These are phyloP conservation scores for Pelvicachromis taeniatus DNA, from an alignment of 2,113 vertebrate genomes.

Conservation along the genomic window DNA sequence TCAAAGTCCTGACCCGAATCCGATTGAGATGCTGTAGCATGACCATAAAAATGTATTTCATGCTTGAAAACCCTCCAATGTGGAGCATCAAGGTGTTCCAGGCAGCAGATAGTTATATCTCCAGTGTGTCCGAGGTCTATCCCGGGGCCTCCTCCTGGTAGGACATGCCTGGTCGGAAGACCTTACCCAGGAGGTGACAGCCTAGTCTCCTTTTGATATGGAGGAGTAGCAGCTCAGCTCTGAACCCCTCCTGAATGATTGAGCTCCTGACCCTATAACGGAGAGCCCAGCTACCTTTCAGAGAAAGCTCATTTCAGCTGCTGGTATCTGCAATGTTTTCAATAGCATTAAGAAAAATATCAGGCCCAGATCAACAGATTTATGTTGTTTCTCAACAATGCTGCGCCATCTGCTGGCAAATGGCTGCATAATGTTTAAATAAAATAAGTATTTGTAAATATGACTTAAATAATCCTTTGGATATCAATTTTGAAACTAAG, in stretches of 20 bases:
- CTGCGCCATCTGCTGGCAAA: neutral
- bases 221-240: neutral
- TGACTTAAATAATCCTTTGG: neutral
- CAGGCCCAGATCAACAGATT: rapidly evolving
- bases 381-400: neutral
- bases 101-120: neutral
- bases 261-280: neutral
- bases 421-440: neutral
- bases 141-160: rapidly evolving
- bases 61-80: no score
- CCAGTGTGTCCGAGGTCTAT: neutral
- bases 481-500: neutral
- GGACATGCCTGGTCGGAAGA: neutral
- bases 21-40: no score
- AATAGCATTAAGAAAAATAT: neutral
- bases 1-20: no score
- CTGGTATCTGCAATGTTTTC: rapidly evolving
- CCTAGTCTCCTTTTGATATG: rapidly evolving
- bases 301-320: neutral
- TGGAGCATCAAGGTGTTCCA: rapidly evolving
- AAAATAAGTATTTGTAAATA: neutral
- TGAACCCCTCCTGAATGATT: neutral
- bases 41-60: no score
- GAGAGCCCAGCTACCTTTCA: rapidly evolving
- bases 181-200: neutral